phyloP scores from a whole-genome alignment of 2,113 vertebrate genomes.

The Mungos mungo region DNA sequence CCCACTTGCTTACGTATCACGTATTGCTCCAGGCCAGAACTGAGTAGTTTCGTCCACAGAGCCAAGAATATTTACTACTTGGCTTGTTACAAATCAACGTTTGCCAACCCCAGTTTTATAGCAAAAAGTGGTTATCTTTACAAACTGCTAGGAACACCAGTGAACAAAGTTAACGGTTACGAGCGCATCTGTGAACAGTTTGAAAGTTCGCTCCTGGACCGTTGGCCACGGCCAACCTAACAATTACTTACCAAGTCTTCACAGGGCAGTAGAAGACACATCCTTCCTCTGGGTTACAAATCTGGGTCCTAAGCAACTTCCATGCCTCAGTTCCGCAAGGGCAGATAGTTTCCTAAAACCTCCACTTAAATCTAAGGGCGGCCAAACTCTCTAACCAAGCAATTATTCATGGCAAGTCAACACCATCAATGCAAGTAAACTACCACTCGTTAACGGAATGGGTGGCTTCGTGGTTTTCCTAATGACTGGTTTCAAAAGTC shows the following conservation, averaged over 20 bases:
- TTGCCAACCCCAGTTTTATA: background rate
- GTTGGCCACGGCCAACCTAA: fast-evolving
- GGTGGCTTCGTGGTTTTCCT: background rate
- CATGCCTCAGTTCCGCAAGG: background rate
- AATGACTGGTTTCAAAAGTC: background rate
- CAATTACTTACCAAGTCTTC: background rate
- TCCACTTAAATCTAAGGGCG: background rate
- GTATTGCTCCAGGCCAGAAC: background rate
- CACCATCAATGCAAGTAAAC: background rate
- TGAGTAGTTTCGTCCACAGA: background rate
- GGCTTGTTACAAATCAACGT: background rate
- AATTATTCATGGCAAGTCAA: background rate
- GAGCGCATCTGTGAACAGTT: fast-evolving
- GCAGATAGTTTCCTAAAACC: background rate
- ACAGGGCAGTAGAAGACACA: fast-evolving
- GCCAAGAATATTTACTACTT: constrained; percentile 28
- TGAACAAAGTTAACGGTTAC: fast-evolving
- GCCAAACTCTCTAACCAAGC: background rate
- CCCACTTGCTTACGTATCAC: background rate
- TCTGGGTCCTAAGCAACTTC: background rate
- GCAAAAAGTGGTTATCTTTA: background rate
- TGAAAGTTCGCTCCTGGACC: background rate
- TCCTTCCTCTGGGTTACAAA: too few species aligned
- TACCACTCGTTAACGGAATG: background rate
- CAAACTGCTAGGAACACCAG: background rate